Evolutionary conservation across 2,113 vertebrate genomes (phyloP), one percentile per base, ranked within the genome.

Genomic region (Dinomys branickii): DNA sequence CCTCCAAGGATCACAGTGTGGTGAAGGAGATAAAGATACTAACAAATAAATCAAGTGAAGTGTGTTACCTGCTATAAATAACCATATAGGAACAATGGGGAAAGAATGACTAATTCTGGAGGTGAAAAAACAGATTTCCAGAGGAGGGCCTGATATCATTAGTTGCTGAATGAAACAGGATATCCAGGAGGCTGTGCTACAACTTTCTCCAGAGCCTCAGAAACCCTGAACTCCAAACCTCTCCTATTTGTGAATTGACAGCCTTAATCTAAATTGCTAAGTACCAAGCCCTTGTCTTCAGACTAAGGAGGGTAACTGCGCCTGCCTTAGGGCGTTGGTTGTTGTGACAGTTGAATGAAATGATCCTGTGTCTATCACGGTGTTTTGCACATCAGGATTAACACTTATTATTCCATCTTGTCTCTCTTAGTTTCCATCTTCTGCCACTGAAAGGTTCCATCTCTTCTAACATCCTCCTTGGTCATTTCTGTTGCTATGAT

Each of bases 401-500:
- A 77, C 7, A 8, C 56, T 73, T 52, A 19, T 87, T 65, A 59
- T 38, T 82, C 63, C 2, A 19, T 83, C 33, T 54, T 26, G 41
- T 58, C 83, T 41, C 54, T 75, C 59, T 63, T 85, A 7, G 59
- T 75, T 84, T 61, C 94, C 44, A 8, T 86, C 91, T 71, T 87
- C 33, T 56, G 28, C 26, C 30, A 50, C 20, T 30, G 26, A 95
- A 86, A 96, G 88, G 17, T 44, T 28, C 47, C 88, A 13, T 86
- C 16, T 52, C 75, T 61, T 35, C 71, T 82, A 28, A 19, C 19
- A 47, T 67, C 47, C 59, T 81, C 61, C 88, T 73, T 10, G 4
- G 47, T 88, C 95, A 73, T 75, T 94, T 71, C 50, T 47, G 81
- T 96, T 98, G 97, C 97, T 97, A 35, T 85, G 94, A 95, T 75